Percentiles rank a stretch among this genome's conserved stretches.
Evolutionary conservation across 2,888 invertebrate genomes (phyloP).

Genomic region (Tortrix viridana): DNA sequence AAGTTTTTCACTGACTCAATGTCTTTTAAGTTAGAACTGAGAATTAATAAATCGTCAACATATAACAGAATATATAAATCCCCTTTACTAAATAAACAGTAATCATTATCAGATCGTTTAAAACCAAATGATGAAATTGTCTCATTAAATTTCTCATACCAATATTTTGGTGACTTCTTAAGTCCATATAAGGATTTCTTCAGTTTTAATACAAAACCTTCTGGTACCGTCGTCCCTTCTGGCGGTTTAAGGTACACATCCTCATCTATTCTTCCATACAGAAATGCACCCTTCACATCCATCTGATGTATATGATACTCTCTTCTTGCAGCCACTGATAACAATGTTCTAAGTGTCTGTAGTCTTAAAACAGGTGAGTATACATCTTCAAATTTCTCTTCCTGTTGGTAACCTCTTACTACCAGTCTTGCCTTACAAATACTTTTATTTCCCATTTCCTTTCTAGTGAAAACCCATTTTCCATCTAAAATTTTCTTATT

Average conservation of each 20-base stretch:
- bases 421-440: constrained; percentile 41
- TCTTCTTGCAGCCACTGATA: no score
- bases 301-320: constrained; percentile 36
- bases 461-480: no score
- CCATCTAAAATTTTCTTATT: constrained; percentile 23
- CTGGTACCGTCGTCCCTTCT: constrained; percentile 32
- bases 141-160: constrained; percentile 40
- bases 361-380: no score
- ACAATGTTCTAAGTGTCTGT: no score
- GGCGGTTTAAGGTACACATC: constrained; percentile 43
- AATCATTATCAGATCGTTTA: constrained; percentile 35
- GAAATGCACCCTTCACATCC: constrained; percentile 40
- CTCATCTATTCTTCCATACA: no score
- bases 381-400: no score
- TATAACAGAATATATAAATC: no score
- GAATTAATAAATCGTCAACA: no score
- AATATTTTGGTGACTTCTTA: no score
- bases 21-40: constrained; percentile 4
- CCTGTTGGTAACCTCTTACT: constrained; percentile 33
- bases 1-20: constrained; percentile 25
- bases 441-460: constrained; percentile 23
- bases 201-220: constrained; percentile 34
- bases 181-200: no score
- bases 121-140: constrained; percentile 34
- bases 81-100: constrained; percentile 35